Evolutionary conservation across 2,888 invertebrate genomes (phyloP).

Genomic region (Lottia scabra): DNA sequence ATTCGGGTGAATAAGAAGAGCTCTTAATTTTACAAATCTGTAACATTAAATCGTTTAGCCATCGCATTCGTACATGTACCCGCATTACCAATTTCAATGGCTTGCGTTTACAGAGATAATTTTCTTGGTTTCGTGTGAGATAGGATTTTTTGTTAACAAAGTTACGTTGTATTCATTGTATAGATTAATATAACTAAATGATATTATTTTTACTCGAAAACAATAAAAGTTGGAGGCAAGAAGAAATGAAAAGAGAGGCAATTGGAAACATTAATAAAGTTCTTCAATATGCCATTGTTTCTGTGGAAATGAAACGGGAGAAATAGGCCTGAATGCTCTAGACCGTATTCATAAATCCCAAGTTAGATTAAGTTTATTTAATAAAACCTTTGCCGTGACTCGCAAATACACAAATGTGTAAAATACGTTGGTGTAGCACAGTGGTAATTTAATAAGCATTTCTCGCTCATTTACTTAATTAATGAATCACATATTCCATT

Average conservation of each 20-base stretch:
- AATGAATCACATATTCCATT: background rate
- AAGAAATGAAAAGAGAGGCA: conserved; percentile 16
- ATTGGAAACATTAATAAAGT: conserved; percentile 22
- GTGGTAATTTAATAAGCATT: background rate
- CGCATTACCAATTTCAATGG: background rate
- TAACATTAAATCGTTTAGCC: background rate
- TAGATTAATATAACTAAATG: conserved; percentile 16
- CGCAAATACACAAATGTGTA: background rate
- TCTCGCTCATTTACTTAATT: conserved; percentile 1
- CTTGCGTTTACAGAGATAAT: background rate
- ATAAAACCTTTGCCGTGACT: background rate
- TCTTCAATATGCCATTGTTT: conserved; percentile 12
- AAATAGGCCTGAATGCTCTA: background rate
- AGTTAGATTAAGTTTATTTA: conserved; percentile 3
- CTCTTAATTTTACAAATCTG: background rate
- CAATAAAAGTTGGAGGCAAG: conserved; percentile 18
- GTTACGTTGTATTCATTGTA: background rate
- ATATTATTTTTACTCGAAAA: conserved; percentile 17
- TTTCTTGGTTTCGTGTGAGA: background rate
- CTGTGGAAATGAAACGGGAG: too few relatives aligned
- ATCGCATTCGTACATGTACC: background rate
- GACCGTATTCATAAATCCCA: background rate
- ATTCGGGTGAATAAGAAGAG: background rate
- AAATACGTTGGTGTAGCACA: background rate
- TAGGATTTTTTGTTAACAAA: background rate